Conservation (phyloP, 2,113 vertebrate genomes). For the Puffinus mauretanicus region DNA sequence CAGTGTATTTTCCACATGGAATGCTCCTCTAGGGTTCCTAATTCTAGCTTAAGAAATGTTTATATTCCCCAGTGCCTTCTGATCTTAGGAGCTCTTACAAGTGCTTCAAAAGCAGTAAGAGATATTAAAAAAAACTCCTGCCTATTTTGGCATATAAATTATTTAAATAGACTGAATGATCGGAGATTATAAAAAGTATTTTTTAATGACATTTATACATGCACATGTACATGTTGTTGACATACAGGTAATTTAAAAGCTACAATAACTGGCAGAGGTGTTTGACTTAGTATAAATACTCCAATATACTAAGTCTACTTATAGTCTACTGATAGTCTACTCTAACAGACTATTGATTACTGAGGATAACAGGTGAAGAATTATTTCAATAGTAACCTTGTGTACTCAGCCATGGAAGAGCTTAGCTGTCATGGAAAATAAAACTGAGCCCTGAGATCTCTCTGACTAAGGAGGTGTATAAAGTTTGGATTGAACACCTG, state of each 20-base stretch:
- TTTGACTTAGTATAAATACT: conserved; percentile 10
- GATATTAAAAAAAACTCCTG: neutral
- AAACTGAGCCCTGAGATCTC: neutral
- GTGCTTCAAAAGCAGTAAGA: neutral
- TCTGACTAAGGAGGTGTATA: neutral
- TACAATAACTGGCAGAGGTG: neutral
- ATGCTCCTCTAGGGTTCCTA: neutral
- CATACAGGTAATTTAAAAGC: neutral
- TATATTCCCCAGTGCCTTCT: neutral
- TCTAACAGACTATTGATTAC: conserved; percentile 12
- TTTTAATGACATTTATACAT: neutral
- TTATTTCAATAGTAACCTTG: neutral
- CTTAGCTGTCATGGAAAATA: neutral
- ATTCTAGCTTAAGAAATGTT: neutral
- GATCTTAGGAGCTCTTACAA: neutral
- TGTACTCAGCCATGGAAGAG: neutral
- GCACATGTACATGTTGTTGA: neutral
- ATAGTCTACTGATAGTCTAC: too few species aligned
- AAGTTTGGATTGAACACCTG: neutral
- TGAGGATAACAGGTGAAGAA: neutral
- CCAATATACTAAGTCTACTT: too few species aligned
- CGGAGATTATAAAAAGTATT: neutral
- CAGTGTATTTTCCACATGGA: neutral
- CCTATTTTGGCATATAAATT: neutral
- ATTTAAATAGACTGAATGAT: neutral